A percentile compares a stretch with the other conserved stretches of the same genome.
These are phyloP conservation scores for Trogon melanurus DNA, from an alignment of 2,113 vertebrate species.

Conservation along the genomic window DNA sequence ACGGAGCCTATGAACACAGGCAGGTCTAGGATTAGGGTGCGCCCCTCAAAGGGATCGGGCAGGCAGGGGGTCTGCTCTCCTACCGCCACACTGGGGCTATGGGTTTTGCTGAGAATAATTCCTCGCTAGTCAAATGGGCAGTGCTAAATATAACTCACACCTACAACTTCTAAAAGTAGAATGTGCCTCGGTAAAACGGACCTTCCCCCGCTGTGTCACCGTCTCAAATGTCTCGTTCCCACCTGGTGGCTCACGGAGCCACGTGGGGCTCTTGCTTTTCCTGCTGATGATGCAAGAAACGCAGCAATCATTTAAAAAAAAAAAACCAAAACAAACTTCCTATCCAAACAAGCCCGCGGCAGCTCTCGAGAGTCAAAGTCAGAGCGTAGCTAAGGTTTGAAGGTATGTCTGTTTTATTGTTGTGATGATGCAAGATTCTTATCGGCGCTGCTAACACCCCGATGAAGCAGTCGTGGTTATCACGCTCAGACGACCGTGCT, in stretches of 20 bases:
- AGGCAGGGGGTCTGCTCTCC: not conserved
- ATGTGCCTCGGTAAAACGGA: not conserved
- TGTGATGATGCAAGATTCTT: not conserved
- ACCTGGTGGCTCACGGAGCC: accelerated
- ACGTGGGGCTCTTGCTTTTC: not conserved
- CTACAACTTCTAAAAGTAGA: not conserved
- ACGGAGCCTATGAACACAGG: not conserved
- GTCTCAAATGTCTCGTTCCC: not conserved
- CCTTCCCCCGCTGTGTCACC: not conserved
- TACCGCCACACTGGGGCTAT: accelerated
- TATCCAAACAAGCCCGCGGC: not conserved
- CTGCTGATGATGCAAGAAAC: not conserved
- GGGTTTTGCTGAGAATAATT: not conserved
- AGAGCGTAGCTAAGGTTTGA: not conserved
- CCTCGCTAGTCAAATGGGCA: not conserved
- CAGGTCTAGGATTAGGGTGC: not conserved
- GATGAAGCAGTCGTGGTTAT: not conserved
- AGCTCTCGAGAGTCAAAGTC: not conserved
- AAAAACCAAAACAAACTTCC: not conserved
- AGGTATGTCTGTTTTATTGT: not conserved
- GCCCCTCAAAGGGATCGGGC: not conserved
- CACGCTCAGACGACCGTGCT: not conserved
- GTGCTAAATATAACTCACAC: constrained; percentile 1
- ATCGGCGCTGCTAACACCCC: not conserved
- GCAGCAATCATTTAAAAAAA: not conserved